These are phyloP conservation scores for Phalacrocorax carbo DNA, from an alignment of 2,113 vertebrate species.

Conservation along the genomic window DNA sequence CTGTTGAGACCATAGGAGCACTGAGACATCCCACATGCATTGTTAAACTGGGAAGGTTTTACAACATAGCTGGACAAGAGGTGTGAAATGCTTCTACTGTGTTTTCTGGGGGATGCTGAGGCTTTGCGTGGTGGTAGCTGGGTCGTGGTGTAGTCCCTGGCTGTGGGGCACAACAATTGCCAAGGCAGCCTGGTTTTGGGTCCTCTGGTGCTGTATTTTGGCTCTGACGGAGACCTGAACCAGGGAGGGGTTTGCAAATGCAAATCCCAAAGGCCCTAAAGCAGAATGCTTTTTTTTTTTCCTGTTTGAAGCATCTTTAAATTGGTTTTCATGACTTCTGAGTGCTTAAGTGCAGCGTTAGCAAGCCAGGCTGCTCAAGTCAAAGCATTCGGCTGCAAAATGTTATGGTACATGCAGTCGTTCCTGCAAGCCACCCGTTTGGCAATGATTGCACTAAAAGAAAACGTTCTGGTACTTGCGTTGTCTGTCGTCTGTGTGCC, in stretches of 20 bases:
- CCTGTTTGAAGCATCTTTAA: background rate
- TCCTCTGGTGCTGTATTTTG: background rate
- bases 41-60: background rate
- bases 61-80: background rate
- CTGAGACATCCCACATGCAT: accelerated
- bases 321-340: background rate
- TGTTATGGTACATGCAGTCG: accelerated
- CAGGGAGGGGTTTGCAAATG: background rate
- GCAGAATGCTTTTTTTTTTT: background rate
- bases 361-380: background rate
- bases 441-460: background rate
- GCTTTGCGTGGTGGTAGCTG: background rate
- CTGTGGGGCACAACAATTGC: background rate
- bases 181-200: background rate
- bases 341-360: background rate
- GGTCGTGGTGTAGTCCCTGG: background rate
- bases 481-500: background rate
- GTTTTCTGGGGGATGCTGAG: background rate
- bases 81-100: background rate
- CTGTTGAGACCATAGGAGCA: background rate
- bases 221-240: background rate
- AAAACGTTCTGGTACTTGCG: background rate
- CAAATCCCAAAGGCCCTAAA: background rate
- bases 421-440: accelerated
- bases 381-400: background rate